phyloP scores from a whole-genome alignment of 1,140 invertebrate species.

The Yoshiicerus persimilis region DNA sequence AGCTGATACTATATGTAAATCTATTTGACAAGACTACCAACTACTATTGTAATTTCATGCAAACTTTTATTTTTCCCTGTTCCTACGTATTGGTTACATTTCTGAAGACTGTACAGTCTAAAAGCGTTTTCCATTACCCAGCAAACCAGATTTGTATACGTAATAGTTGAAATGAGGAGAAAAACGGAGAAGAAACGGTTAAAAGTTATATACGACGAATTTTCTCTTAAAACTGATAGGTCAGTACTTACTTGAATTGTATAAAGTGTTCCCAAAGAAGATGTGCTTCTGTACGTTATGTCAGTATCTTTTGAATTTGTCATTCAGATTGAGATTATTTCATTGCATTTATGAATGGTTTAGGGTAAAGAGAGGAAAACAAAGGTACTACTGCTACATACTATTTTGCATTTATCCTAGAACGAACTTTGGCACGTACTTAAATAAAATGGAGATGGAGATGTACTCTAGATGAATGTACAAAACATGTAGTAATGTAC shows the following conservation, averaged over 20 bases:
- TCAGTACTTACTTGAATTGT: too few species aligned
- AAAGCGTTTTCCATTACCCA: not conserved
- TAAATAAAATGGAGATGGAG: not conserved
- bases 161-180: not conserved
- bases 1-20: not conserved
- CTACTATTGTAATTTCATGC: not conserved
- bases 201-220: not conserved
- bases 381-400: not conserved
- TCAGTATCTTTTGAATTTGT: not conserved
- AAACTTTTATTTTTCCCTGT: not conserved
- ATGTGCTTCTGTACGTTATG: too few species aligned
- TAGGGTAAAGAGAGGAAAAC: not conserved
- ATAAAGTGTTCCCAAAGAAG: too few species aligned
- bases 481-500: not conserved
- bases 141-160: not conserved
- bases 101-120: not conserved
- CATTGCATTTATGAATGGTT: not conserved
- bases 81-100: not conserved
- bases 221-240: not conserved
- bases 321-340: constrained; percentile 4
- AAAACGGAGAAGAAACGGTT: not conserved
- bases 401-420: not conserved
- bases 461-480: not conserved
- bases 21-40: not conserved
- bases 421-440: not conserved